Conservation (phyloP, 2,113 vertebrate species). For the Rhipidura dahli region DNA sequence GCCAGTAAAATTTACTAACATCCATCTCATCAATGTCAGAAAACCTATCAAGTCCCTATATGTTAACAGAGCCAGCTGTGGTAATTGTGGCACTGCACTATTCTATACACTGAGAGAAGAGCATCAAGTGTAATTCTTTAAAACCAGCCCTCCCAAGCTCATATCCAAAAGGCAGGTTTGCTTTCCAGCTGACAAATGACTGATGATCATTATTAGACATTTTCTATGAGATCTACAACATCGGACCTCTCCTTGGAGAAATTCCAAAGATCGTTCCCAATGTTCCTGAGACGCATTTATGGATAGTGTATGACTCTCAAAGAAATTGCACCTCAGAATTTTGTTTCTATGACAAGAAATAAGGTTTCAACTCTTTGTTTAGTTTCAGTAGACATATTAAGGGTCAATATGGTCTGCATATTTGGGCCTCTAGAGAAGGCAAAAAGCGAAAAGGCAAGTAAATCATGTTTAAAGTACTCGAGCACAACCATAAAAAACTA, state of each 20-base stretch:
- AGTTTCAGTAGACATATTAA: neutral
- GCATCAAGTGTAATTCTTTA: neutral
- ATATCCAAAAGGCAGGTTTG: neutral
- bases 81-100: neutral
- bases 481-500: neutral
- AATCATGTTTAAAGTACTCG: constrained; percentile 12
- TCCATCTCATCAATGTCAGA: neutral
- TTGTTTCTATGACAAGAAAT: constrained; percentile 28
- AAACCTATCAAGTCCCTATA: neutral
- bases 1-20: neutral
- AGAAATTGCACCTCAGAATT: constrained; percentile 1
- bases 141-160: neutral
- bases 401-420: neutral
- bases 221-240: neutral
- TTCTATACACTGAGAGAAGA: neutral
- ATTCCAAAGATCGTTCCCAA: neutral
- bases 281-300: neutral
- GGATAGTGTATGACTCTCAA: neutral
- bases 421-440: neutral
- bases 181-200: neutral
- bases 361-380: neutral
- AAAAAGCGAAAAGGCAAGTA: neutral
- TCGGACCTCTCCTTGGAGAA: neutral
- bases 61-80: neutral
- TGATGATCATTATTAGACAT: neutral